phyloP scores from a whole-genome alignment of 2,888 invertebrate species.

The Agrotis puta region DNA sequence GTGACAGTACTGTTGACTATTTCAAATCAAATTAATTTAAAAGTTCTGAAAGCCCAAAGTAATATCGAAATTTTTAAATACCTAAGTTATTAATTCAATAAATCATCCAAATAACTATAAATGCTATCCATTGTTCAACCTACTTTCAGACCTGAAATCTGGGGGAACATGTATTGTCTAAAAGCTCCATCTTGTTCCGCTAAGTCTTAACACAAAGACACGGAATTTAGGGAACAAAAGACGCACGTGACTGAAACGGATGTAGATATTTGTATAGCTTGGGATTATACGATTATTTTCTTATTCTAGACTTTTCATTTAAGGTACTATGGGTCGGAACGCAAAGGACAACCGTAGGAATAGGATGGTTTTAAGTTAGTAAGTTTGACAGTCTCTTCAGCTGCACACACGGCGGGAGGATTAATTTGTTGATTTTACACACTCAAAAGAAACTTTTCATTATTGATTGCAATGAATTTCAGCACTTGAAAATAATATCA shows the following conservation, averaged over 20 bases:
- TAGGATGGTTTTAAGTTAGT: too few relatives aligned
- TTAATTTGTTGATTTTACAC: too few relatives aligned
- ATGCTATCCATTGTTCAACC: constrained; percentile 73
- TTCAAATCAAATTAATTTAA: not conserved
- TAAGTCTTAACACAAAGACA: constrained; percentile 79
- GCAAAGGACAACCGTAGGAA: too few relatives aligned
- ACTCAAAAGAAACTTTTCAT: too few relatives aligned
- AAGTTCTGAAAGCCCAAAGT: not conserved
- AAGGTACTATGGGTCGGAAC: too few relatives aligned
- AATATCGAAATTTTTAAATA: too few relatives aligned
- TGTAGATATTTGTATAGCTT: not conserved
- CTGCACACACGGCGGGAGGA: too few relatives aligned
- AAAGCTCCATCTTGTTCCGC: constrained; percentile 84
- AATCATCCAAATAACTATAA: constrained; percentile 72
- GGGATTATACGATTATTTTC: not conserved
- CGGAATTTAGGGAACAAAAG: constrained; percentile 71
- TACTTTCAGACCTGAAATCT: constrained; percentile 76
- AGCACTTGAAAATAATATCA: too few relatives aligned
- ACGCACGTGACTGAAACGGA: constrained; percentile 42
- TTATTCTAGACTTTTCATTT: not conserved
- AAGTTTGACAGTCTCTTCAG: too few relatives aligned
- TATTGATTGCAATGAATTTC: too few relatives aligned
- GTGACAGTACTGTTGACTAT: not conserved
- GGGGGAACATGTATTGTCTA: constrained; percentile 80
- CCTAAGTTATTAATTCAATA: constrained; percentile 47